Base-by-base conservation (phyloP, 2,113 vertebrate species). In the Crotophaga sulcirostris region DNA sequence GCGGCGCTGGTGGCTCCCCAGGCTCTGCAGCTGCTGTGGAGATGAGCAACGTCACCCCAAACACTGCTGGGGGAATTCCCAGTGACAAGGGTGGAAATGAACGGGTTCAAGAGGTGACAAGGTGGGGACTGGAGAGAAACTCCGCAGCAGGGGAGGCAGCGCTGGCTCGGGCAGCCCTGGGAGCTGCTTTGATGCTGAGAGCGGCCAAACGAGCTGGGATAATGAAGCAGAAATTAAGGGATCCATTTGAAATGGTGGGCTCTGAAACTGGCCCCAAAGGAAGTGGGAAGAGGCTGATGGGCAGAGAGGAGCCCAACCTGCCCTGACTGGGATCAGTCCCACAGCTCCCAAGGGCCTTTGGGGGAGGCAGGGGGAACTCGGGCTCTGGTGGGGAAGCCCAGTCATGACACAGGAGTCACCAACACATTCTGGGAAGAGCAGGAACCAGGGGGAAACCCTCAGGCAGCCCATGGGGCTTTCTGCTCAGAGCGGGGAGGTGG, bases 141-240 rank as follows among this genome's bases (percentile, higher is more conserved):
- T 24, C 45, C 68, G 7, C 0, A 1, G 59, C 4, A 0, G 0
- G 42, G 25, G 13, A 16, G 17, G 16, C 21, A 31, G 75, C 2
- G 2, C 66, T 18, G 33, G 33, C 9, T 49, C 47, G 8, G 19
- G 47, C 40, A 34, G 29, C 16, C 33, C 21, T 60, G 3, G 66
- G 66, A 52, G 17, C 51, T 64, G 54, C 66, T 63, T 45, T 0
- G 0, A 34, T 60, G 68, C 69, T 33, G 40, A 36, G 36, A 60
- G 36, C 40, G 26, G 76, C n/a, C 66, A 51, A 45, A 81, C 0
- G 1, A 63, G 25, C 11, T 0, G 0, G 12, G 44, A 23, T 36
- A 69, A 91, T 1, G 8, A 40, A 40, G 23, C 11, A 36, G 75
- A 80, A 74, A 70, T 9, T 4, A 44, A 82, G 42, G 64, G 18